Evolutionary conservation across 2,797 vertebrate genomes (phyloP).

Genomic region (Allobates femoralis): DNA sequence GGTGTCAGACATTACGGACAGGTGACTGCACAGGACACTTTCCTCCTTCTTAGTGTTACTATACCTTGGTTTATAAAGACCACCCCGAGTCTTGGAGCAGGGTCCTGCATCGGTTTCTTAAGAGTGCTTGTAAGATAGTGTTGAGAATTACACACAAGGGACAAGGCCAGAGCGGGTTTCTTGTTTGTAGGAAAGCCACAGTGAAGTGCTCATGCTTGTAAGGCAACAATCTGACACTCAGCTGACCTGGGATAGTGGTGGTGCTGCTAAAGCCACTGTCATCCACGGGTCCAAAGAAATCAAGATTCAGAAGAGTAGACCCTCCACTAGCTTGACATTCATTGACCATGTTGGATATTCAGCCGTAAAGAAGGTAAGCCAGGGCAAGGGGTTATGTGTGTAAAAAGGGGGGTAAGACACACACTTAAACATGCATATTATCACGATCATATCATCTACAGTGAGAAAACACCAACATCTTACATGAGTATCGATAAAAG

Average conservation of each 20-base stretch:
- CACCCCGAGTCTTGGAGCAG: no score
- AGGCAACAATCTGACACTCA: conserved; percentile 75
- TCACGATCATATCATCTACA: conserved; percentile 81
- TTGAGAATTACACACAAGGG: conserved; percentile 32
- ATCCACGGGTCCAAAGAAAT: conserved; percentile 93
- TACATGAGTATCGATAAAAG: conserved; percentile 76
- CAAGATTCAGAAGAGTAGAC: conserved; percentile 90
- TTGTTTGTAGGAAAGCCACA: conserved; percentile 86
- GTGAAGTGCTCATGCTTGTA: conserved; percentile 77
- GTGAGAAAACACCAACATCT: conserved; percentile 76
- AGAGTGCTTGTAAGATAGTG: neutral
- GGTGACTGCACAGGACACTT: conserved; percentile 28
- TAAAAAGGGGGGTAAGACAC: conserved; percentile 84
- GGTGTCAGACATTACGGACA: neutral
- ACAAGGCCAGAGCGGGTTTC: conserved; percentile 66
- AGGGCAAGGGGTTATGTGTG: conserved; percentile 77
- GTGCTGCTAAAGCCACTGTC: conserved; percentile 86
- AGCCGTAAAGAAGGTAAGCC: conserved; percentile 83
- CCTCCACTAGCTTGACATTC: conserved; percentile 92
- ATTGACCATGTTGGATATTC: conserved; percentile 83
- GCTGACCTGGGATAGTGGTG: conserved; percentile 92
- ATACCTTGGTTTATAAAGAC: neutral
- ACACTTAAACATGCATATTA: conserved; percentile 85
- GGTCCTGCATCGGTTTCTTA: neutral
- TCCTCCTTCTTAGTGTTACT: no score